phyloP scores from a whole-genome alignment of 1,140 invertebrate genomes.

The Samia ricini region DNA sequence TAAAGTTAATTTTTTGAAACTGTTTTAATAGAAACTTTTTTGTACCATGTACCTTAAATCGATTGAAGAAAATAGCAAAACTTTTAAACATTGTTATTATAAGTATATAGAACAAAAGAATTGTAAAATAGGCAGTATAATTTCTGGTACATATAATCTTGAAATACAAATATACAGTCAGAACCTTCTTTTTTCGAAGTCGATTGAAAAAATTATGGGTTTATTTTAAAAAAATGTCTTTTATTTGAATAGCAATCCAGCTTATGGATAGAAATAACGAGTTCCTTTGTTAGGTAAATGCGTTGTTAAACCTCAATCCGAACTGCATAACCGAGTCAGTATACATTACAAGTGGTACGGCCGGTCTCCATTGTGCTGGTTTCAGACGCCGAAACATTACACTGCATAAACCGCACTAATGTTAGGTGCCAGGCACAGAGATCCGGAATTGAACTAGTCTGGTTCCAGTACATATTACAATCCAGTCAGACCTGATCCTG shows the following conservation, averaged over 20 bases:
- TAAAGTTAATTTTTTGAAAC: no score
- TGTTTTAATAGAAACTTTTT: no score
- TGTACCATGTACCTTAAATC: no score
- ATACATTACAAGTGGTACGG: conserved; percentile 56
- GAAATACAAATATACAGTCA: no score
- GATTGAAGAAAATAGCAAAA: no score
- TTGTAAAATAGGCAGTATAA: no score
- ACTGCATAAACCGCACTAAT: conserved; percentile 54
- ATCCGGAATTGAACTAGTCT: conserved; percentile 47
- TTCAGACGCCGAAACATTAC: conserved; percentile 49
- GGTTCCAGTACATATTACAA: conserved; percentile 10
- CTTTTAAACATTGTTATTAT: no score
- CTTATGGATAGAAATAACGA: not conserved
- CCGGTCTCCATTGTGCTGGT: conserved; percentile 52
- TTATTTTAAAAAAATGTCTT: no score
- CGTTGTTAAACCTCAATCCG: not conserved
- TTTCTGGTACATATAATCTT: no score
- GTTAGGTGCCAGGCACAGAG: conserved; percentile 17
- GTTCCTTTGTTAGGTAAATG: conserved; percentile 1
- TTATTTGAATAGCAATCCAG: not conserved
- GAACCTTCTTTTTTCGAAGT: no score
- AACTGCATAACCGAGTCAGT: conserved; percentile 32
- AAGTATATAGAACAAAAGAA: no score
- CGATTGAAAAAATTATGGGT: no score
- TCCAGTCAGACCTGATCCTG: conserved; percentile 23